Evolutionary conservation across 2,113 vertebrate species (phyloP), one percentile per base, ranked within the genome.

Genomic region (Mystacornis crossleyi): DNA sequence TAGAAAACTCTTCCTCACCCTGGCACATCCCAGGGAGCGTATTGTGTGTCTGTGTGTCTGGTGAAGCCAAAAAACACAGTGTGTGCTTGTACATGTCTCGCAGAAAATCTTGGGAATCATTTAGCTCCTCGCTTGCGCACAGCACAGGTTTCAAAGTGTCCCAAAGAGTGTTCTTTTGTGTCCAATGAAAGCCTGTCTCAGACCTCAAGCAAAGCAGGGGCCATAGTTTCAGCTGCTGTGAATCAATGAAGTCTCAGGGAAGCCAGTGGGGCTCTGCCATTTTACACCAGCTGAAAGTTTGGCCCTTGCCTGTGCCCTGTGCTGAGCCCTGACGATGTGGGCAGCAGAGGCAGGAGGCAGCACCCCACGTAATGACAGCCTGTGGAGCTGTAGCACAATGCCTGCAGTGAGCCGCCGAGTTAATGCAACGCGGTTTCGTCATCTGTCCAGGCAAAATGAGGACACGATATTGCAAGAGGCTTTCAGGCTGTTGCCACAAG

Each of bases 131-230:
- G 2, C 69, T 62, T 18, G 38, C 7, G 1, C 57, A 47, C 28
- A 28, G 89, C n/a, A 20, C 94, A 86, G 80, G 74, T 95, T 97
- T 95, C 93, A 72, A 43, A 94, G 92, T 47, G 10, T 90, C 96
- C 97, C 94, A 95, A 73, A 85, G 95, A 6, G 4, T 47, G 90
- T 97, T 97, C 28, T 89, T 90, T 87, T 54, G 66, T 85, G 72
- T 86, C 81, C 90, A 95, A 65, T 91, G 95, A 97, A 96, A 97
- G 92, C 64, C 84, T 89, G 71, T 42, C 91, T 95, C 67, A 34
- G 95, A 78, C 86, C 71, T 65, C 8, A 66, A 74, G 43, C 61
- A 2, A 54, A 64, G 72, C 36, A 14, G 75, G 55, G 80, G 82
- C 73, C 89, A 50, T 23, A 43, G 40, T 90, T 90, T 81, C 72